phyloP scores from a whole-genome alignment of 2,113 vertebrate species.

The Cricetomys ansorgei region DNA sequence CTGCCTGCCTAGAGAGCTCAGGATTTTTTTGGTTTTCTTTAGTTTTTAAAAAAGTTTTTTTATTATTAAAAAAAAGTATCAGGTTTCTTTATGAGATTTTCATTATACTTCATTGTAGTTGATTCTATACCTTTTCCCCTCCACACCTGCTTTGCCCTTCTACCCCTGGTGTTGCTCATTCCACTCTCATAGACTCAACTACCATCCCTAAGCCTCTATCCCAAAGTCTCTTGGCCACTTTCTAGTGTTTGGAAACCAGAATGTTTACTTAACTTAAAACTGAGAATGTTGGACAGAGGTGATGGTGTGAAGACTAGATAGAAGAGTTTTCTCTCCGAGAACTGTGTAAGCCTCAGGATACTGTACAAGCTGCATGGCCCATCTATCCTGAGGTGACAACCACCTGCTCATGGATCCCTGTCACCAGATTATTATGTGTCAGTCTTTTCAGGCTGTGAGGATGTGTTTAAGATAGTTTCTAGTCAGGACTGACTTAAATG shows the following conservation, averaged over 20 bases:
- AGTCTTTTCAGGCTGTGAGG: not conserved
- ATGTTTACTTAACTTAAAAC: not conserved
- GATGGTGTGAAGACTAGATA: not conserved
- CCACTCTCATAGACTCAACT: too few relatives aligned
- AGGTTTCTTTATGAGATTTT: not conserved
- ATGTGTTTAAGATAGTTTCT: not conserved
- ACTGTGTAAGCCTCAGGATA: not conserved
- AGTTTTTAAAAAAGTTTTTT: not conserved
- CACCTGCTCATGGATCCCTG: not conserved
- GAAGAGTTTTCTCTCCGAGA: not conserved
- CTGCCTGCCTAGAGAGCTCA: not conserved
- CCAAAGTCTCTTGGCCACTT: not conserved
- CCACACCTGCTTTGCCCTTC: not conserved
- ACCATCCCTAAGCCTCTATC: not conserved
- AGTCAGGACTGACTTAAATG: not conserved
- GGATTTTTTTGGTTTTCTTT: too few relatives aligned
- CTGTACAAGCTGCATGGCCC: not conserved
- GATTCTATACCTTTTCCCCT: not conserved
- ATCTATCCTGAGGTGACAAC: not conserved
- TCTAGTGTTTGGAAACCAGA: not conserved
- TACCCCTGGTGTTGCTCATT: not conserved
- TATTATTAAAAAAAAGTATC: not conserved
- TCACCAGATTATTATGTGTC: not conserved
- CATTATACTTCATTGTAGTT: not conserved
- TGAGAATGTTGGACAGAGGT: not conserved